Base-by-base conservation (phyloP, 2,888 invertebrate genomes). In the Litoditis marina region DNA sequence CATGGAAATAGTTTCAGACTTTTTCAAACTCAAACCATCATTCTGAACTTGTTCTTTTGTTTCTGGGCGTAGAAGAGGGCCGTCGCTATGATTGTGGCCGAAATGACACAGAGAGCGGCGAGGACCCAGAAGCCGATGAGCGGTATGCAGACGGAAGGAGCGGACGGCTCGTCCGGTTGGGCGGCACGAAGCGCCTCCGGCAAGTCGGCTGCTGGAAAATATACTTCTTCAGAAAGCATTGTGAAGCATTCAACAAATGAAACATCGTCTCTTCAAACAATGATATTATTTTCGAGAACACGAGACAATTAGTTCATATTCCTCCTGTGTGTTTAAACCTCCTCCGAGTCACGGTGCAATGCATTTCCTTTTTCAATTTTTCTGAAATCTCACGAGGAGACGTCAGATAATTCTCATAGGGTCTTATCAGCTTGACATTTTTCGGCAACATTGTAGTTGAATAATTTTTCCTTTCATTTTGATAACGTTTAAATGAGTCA, bases 51-150 rank as follows among this genome's bases (percentile, higher is more conserved):
- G 53, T 69, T 67, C 39, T 53, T 60, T 55, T 72, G 64, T 44
- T 59, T 63, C 28, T 65, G 60, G 27, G 73, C 61, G 39, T 73
- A 74, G 63, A 65, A 73, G 28, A 74, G 56, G 19, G 71, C 69
- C 52, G 61, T 63, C 31, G 69, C 64, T 0, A 73, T 67, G 56
- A 73, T 62, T 16, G 72, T 66, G 32, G 70, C 46, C 13, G 71
- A 71, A 36, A 71, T 63, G n/a, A 76, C 55, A 42, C 67, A 57
- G 42, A 76, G 47, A n/a, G 68, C 73, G 30, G 65, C 65, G 27
- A 72, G 63, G 27, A 69, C 51, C 73, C 74, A 76, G 49, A 76
- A 60, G 11, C 69, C 65, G 27, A 68, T 47, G 39, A 70, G 59
- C 8, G 76, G 73, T 1, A 76, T 59, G 46, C 76, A 76, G 25